Evolutionary conservation across 2,888 invertebrate genomes (phyloP), one percentile per base, ranked within the genome.

Genomic region (Thecophora atra): DNA sequence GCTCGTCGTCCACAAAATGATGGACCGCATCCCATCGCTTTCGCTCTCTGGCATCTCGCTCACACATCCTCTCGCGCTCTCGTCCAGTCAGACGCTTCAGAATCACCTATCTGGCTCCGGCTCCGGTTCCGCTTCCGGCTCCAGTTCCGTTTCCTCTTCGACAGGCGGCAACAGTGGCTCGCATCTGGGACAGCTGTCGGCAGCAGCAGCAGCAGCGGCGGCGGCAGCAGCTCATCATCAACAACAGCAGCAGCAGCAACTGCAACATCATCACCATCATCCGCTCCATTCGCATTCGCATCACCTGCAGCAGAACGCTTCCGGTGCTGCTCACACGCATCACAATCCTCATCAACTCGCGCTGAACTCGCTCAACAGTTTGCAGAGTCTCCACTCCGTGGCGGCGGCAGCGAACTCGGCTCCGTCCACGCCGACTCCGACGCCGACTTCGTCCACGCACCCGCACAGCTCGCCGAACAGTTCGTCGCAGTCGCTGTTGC

Each of bases 1-100:
- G 37, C 42, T 67, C 28, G 52, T 54, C 47, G 30, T 28, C 21
- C 42, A 6, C 77, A 83, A 82, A 82, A 87, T 87, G 87, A 87
- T 87, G 87, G 87, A 87, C 82, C 84, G 87, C 78, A 85, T 87
- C 79, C 86, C 87, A 81, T 85, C 87, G 73, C 76, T 87, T 77
- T 84, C 87, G 77, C 82, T 87, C 73, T 84, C 87, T 75, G 87
- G 87, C 78, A 81, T 87, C 81, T 85, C 87, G 79, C 83, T 87
- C 77, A 83, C 87, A 72, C 87, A 87, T 82, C 86, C 87, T 75
- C 79, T 84, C 68, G 81, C 83, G 77, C 81, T 82, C 74, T 81
- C 82, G 73, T 78, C 79, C 47, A 80, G 80, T 72, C 81, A 81
- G 75, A 78, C 79, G 75, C 75, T 86, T 72, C 83, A 85, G 77